Percentiles rank a stretch among this genome's conserved stretches.
phyloP scores from a whole-genome alignment of 2,888 invertebrate genomes.

The Drosophila atripex region DNA sequence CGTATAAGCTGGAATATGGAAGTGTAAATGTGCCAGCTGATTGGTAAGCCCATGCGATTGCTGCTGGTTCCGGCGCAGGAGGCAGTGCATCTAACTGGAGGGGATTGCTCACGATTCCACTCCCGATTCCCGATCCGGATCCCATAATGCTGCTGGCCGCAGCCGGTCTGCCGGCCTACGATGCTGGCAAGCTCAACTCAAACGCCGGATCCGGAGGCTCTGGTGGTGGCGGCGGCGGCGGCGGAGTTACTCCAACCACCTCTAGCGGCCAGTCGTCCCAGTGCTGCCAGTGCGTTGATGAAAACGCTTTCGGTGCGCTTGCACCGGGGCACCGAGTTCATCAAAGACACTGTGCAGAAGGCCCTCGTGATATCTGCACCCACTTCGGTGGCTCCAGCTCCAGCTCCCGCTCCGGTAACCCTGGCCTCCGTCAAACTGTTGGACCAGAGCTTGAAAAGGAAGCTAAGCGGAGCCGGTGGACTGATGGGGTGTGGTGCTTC shows the following conservation, averaged over 20 bases:
- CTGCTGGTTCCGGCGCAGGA: slow-evolving; percentile 40
- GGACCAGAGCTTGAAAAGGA: slow-evolving; percentile 47
- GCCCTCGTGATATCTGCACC: slow-evolving; percentile 81
- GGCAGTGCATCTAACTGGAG: slow-evolving; percentile 47
- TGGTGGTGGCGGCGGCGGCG: slow-evolving; percentile 31
- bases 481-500: slow-evolving; percentile 45
- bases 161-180: slow-evolving; percentile 68
- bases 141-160: slow-evolving; percentile 66
- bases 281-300: slow-evolving; percentile 71
- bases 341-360: slow-evolving; percentile 82
- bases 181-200: slow-evolving; percentile 46
- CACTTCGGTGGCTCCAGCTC: slow-evolving; percentile 38
- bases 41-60: slow-evolving; percentile 46
- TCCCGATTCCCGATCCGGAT: slow-evolving; percentile 38
- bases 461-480: slow-evolving; percentile 59
- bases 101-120: slow-evolving; percentile 2
- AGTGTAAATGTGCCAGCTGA: slow-evolving; percentile 22
- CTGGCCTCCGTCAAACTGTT: slow-evolving; percentile 3
- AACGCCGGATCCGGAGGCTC: slow-evolving; percentile 64
- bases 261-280: slow-evolving; percentile 40
- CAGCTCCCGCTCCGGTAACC: slow-evolving; percentile 33
- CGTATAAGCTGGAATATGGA: slow-evolving; percentile 16
- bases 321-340: slow-evolving; percentile 81
- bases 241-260: slow-evolving; percentile 45
- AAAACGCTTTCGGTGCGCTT: slow-evolving; percentile 81